Percentiles rank a stretch among this genome's conserved stretches.
phyloP scores from a whole-genome alignment of 2,113 vertebrate genomes.

The Siniperca chuatsi region DNA sequence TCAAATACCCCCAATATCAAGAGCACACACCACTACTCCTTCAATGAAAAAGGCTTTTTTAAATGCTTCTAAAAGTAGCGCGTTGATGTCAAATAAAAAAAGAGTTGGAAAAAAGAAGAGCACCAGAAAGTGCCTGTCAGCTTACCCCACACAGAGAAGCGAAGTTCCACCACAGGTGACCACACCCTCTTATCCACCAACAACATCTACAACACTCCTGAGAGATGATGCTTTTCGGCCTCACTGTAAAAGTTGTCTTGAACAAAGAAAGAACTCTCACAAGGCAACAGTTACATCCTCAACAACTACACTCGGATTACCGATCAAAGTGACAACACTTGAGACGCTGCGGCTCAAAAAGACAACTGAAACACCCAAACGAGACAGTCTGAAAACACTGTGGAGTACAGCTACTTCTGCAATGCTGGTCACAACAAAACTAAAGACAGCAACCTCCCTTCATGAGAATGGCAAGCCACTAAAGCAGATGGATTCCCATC shows the following conservation, averaged over 20 bases:
- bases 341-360: not conserved
- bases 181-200: conserved; percentile 1
- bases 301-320: not conserved
- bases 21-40: not conserved
- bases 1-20: not conserved
- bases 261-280: not conserved
- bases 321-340: not conserved
- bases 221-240: conserved; percentile 41
- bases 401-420: conserved; percentile 4
- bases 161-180: not conserved
- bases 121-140: not conserved
- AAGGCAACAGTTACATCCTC: conserved; percentile 1
- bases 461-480: not conserved
- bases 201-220: conserved; percentile 24
- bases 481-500: conserved; percentile 14
- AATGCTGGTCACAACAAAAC: not conserved
- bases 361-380: conserved; percentile 8
- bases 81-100: conserved; percentile 7
- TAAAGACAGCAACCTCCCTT: not conserved
- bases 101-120: conserved; percentile 25
- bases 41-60: not conserved
- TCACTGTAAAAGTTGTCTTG: conserved; percentile 42
- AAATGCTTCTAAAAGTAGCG: conserved; percentile 16
- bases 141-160: not conserved
- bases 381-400: not conserved